Evolutionary conservation across 2,888 invertebrate species (phyloP), one percentile per base, ranked within the genome.

Genomic region (Hoplodrina ambigua): DNA sequence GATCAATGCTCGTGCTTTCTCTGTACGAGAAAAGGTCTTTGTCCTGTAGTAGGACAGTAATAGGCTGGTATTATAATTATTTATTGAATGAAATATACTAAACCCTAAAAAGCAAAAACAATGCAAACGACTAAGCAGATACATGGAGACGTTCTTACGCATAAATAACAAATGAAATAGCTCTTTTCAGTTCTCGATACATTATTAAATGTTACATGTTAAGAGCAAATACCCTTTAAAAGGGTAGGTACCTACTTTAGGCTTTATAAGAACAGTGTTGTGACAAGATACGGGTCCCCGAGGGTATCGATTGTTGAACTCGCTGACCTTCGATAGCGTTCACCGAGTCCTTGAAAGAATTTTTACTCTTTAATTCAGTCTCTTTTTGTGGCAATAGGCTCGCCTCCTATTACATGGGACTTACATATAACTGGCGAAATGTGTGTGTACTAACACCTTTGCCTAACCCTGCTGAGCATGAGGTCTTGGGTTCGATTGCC

Each of bases 151-250:
- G 41, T 41, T 13, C 13, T 46, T 17, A 44, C 37, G 20, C 13
- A 44, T 74, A 62, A 75, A 75, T 75, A 75, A 62, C 59, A 59
- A 52, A 75, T 74, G 11, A 58, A 30, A 69, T 41, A 56, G 58
- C 70, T 58, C 58, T 62, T n/a, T 70, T 70, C 58, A 54, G 50
- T n/a, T 13, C 50, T 70, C 50, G 37, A 59, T 62, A 60, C 44
- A 73, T 57, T 73, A 75, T 75, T 75, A 57, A 70, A 75, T 62
- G 76, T 75, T 75, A 62, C 63, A 62, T 63, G 70, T 74, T 41
- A 49, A 60, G 56, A 57, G 69, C 69, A 68, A 75, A 75, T 62
- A 63, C 55, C 50, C 54, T 57, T 75, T 76, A 55, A 75, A 62
- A 74, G 76, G 62, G 62, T 75, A 61, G 62, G 62, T 75, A 61